Conservation (phyloP, 1,140 invertebrate species). For the Zaprionus inermis region DNA sequence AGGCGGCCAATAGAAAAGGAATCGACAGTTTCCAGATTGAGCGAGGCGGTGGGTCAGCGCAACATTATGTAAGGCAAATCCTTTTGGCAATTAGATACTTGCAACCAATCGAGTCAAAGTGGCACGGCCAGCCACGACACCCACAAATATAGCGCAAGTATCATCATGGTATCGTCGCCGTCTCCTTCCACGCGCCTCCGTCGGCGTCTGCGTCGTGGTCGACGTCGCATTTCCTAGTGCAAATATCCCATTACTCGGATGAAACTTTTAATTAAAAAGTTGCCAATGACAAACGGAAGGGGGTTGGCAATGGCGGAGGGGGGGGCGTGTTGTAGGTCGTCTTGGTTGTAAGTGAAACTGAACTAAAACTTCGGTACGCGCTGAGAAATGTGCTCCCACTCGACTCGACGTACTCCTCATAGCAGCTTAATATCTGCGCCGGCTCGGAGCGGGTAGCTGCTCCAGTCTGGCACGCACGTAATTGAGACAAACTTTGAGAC, state of each 20-base stretch:
- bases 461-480: slow-evolving; percentile 77
- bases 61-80: slow-evolving; percentile 74
- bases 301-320: slow-evolving; percentile 4
- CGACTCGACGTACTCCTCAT: slow-evolving; percentile 29
- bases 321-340: background rate
- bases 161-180: slow-evolving; percentile 53
- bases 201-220: slow-evolving; percentile 14
- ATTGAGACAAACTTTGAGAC: slow-evolving; percentile 81
- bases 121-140: slow-evolving; percentile 36
- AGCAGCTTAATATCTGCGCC: slow-evolving; percentile 59
- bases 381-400: slow-evolving; percentile 39
- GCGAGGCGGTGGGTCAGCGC: slow-evolving; percentile 48
- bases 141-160: slow-evolving; percentile 73
- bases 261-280: slow-evolving; percentile 83
- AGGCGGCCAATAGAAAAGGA: slow-evolving; percentile 46
- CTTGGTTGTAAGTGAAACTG: background rate
- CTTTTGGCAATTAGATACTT: slow-evolving; percentile 81
- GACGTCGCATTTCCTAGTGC: slow-evolving; percentile 73
- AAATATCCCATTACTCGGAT: slow-evolving; percentile 83
- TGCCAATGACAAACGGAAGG: slow-evolving; percentile 75
- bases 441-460: slow-evolving; percentile 31
- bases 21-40: slow-evolving; percentile 7
- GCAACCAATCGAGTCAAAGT: slow-evolving; percentile 49
- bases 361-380: slow-evolving; percentile 5
- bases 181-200: background rate